These are phyloP conservation scores for Dasysyrphus tricinctus DNA, from an alignment of 2,888 invertebrate species.

Conservation along the genomic window DNA sequence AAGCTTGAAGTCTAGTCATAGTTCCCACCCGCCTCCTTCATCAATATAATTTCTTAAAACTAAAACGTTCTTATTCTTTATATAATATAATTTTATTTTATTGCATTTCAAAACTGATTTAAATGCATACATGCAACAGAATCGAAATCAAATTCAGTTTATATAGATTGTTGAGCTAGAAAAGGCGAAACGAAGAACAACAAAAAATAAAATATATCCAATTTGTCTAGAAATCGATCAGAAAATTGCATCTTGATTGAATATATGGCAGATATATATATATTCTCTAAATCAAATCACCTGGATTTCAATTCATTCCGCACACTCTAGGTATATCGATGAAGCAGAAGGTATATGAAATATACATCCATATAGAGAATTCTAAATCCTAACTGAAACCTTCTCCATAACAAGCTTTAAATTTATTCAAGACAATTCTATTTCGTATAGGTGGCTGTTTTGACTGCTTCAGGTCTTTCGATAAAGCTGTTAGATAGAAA, in stretches of 20 bases:
- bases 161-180: neutral
- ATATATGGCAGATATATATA: slow-evolving; percentile 34
- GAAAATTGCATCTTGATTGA: slow-evolving; percentile 74
- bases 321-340: slow-evolving; percentile 8
- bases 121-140: neutral
- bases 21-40: too few species aligned
- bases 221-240: slow-evolving; percentile 68
- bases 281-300: slow-evolving; percentile 73
- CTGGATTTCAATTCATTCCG: slow-evolving; percentile 68
- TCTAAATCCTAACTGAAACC: neutral
- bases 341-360: neutral
- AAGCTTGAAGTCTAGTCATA: too few species aligned
- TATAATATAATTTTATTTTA: neutral
- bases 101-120: slow-evolving; percentile 41
- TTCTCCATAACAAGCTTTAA: slow-evolving; percentile 36
- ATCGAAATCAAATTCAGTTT: slow-evolving; percentile 28
- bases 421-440: slow-evolving; percentile 65
- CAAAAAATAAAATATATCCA: slow-evolving; percentile 38
- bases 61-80: neutral
- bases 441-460: slow-evolving; percentile 5
- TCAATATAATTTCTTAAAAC: too few species aligned
- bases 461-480: slow-evolving; percentile 9
- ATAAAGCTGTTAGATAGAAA: slow-evolving; percentile 3
- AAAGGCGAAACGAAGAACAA: neutral
- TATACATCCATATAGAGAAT: neutral